These are phyloP conservation scores for Pogonocichla stellata DNA, from an alignment of 2,113 vertebrate species.

Conservation along the genomic window DNA sequence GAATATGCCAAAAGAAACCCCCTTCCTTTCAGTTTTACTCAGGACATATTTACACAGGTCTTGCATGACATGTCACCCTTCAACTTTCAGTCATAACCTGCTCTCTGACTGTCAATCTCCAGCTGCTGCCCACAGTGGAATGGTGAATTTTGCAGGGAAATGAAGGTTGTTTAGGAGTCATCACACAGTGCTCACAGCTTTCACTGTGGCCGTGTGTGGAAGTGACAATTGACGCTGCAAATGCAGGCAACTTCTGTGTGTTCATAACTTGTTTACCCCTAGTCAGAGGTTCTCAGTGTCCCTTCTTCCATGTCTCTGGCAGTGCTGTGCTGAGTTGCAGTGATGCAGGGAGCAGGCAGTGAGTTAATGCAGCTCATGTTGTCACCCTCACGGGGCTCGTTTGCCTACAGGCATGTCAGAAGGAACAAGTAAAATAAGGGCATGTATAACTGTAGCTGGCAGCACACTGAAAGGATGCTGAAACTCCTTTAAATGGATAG, in stretches of 20 bases:
- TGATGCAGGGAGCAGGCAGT: background rate
- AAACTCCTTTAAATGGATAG: constrained; percentile 26
- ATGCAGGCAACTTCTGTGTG: background rate
- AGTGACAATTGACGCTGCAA: background rate
- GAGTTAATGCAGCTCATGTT: constrained; percentile 36
- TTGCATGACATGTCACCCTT: background rate
- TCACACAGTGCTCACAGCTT: background rate
- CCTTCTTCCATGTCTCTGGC: background rate
- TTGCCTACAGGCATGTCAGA: constrained; percentile 61
- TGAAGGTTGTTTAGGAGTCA: background rate
- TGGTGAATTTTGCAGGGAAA: background rate
- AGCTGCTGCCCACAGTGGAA: background rate
- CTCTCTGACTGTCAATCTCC: background rate
- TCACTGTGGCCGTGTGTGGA: background rate
- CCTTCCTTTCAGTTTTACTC: background rate
- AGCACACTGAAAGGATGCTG: background rate
- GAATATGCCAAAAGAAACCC: background rate
- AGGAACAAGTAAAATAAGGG: constrained; percentile 29
- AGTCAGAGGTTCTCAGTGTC: background rate
- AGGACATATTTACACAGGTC: background rate
- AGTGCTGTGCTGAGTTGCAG: background rate
- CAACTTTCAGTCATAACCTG: background rate
- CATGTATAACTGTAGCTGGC: constrained; percentile 34
- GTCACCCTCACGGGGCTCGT: constrained; percentile 23
- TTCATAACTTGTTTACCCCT: background rate